phyloP scores from a whole-genome alignment of 2,113 vertebrate genomes.

The Parus major region DNA sequence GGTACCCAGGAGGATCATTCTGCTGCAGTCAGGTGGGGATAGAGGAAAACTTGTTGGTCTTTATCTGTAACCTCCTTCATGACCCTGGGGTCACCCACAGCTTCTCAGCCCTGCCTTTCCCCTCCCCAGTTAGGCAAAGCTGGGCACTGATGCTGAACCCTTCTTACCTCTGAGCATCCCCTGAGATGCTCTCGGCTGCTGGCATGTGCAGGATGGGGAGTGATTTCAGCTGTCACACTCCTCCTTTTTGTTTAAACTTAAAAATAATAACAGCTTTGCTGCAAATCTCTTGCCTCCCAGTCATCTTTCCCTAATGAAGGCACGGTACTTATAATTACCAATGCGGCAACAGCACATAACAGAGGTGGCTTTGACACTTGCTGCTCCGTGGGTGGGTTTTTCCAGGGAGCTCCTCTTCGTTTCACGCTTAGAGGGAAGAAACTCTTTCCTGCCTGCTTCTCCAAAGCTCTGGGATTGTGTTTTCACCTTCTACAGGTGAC shows the following conservation, averaged over 20 bases:
- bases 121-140: not conserved
- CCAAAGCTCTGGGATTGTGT: not conserved
- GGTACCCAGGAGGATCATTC: not conserved
- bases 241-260: constrained; percentile 28
- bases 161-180: not conserved
- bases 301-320: constrained; percentile 36
- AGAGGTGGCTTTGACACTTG: constrained; percentile 52
- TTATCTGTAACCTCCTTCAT: not conserved
- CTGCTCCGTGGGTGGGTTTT: constrained; percentile 41
- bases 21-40: not conserved
- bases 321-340: constrained; percentile 21
- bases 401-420: constrained; percentile 16
- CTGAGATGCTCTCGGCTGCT: not conserved
- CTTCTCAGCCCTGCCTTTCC: not conserved
- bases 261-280: constrained; percentile 61
- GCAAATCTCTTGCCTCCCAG: constrained; percentile 6
- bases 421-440: not conserved
- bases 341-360: not conserved
- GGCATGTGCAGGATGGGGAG: not conserved
- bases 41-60: not conserved
- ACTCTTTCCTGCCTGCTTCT: not conserved
- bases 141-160: not conserved
- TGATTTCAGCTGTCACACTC: constrained; percentile 26
- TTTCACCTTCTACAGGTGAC: not conserved
- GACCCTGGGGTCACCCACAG: not conserved